phyloP scores from a whole-genome alignment of 1,140 invertebrate species.

The Bacillus rossius region DNA sequence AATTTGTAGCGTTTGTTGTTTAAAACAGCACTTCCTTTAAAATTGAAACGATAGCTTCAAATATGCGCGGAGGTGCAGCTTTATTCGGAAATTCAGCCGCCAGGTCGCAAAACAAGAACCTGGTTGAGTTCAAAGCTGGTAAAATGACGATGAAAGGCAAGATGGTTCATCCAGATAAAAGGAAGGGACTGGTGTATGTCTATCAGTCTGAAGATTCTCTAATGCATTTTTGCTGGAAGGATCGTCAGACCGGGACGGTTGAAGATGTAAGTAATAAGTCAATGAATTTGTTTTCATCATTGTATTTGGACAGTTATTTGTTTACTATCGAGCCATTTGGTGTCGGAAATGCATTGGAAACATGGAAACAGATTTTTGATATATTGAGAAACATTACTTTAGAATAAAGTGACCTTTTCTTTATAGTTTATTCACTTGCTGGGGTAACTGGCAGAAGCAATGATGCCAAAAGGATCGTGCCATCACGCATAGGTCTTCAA shows the following conservation, averaged over 20 bases:
- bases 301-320: neutral
- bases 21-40: too few relatives aligned
- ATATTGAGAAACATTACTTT: too few relatives aligned
- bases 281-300: neutral
- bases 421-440: too few relatives aligned
- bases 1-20: too few relatives aligned
- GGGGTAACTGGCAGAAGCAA: too few relatives aligned
- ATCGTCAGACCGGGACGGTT: slow-evolving; percentile 68
- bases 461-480: too few relatives aligned
- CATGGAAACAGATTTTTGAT: too few relatives aligned
- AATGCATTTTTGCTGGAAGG: slow-evolving; percentile 99
- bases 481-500: too few relatives aligned
- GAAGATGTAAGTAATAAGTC: slow-evolving; percentile 58
- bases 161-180: slow-evolving; percentile 92
- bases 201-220: slow-evolving; percentile 94
- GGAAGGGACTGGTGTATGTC: slow-evolving; percentile 92
- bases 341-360: too few relatives aligned
- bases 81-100: slow-evolving; percentile 66
- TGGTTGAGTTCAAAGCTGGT: slow-evolving; percentile 94
- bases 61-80: slow-evolving; percentile 56
- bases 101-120: slow-evolving; percentile 77
- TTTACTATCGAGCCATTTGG: neutral
- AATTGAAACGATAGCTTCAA: neutral
- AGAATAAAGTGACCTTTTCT: too few relatives aligned
- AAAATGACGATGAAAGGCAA: slow-evolving; percentile 95